These are phyloP conservation scores for Leptinotarsa peninsularis DNA, from an alignment of 2,888 invertebrate genomes.

Conservation along the genomic window DNA sequence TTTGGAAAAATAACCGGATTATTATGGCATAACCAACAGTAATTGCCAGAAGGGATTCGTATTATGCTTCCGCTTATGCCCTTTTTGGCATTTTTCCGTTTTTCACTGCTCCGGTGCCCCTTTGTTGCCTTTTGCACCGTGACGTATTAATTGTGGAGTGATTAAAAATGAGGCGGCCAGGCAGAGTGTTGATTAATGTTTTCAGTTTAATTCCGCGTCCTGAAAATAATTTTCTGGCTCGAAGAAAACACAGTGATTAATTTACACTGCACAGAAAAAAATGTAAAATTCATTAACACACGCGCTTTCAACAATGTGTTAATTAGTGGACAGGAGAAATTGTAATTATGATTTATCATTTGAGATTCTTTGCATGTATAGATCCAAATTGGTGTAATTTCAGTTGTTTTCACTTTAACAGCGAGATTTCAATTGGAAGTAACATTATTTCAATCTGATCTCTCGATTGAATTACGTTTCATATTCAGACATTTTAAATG, in stretches of 20 bases:
- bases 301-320: not conserved
- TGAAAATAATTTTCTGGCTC: conserved; percentile 7
- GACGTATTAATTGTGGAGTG: conserved; percentile 7
- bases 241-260: conserved; percentile 3
- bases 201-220: conserved; percentile 6
- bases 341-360: not conserved
- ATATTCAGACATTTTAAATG: too few species aligned
- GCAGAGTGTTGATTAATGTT: conserved; percentile 15
- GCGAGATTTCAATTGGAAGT: too few species aligned
- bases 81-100: conserved; percentile 1
- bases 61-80: conserved; percentile 18
- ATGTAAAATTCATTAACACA: conserved; percentile 1
- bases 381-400: too few species aligned
- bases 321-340: not conserved
- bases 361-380: too few species aligned
- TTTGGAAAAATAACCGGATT: conserved; percentile 45
- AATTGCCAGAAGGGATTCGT: conserved; percentile 43
- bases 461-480: too few species aligned
- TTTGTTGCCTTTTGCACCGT: not conserved
- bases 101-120: conserved; percentile 1
- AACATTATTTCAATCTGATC: too few species aligned
- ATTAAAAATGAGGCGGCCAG: conserved; percentile 6
- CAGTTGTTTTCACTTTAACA: too few species aligned
- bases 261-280: conserved; percentile 6
- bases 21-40: conserved; percentile 36